Evolutionary conservation across 1,140 invertebrate genomes (phyloP), one percentile per base, ranked within the genome.

Genomic region (Pachypeltis micranthus): DNA sequence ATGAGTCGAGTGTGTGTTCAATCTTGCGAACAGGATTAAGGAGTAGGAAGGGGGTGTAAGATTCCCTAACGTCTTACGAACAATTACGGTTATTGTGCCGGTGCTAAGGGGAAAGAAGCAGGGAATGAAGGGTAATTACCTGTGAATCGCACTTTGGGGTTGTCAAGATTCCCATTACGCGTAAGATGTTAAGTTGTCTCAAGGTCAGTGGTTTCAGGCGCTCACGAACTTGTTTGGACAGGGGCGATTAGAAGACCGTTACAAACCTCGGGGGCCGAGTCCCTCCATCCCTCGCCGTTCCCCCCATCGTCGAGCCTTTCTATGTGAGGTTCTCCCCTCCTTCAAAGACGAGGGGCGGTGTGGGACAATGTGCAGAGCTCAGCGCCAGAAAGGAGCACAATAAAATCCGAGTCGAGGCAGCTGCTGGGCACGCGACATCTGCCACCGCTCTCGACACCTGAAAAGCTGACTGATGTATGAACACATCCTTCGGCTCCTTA

Each of bases 381-480:
- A 39, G 34, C 34, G n/a, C 19, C 7, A 21, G n/a, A n/a, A n/a
- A n/a, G 19, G 47, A 51, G 47, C 47, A 51, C 47, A 51, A 51
- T 51, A 51, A 10, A 7, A 4, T 21, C 47, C 12, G 7, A 51
- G 7, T 21, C 12, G 31, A 39, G 31, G 47, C 47, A 51, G 47
- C 47, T 51, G 47, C 47, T 51, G 47, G 47, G 47, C 47, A 51
- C 47, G 47, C 47, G 47, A 51, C 47, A 51, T 51, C 47, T 51
- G 47, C 47, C 47, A 51, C 23, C 4, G 7, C 47, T 51, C 47
- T 51, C 47, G 47, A 51, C 47, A 51, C 47, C 47, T 51, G 47
- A 51, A 51, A 51, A 51, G 47, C 47, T 51, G 47, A 51, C 47
- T 51, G 47, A 51, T 51, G 47, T 51, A 51, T 51, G 47, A 51